Conservation (phyloP, 1,140 invertebrate species). For the Stegodyphus mimosarum region DNA sequence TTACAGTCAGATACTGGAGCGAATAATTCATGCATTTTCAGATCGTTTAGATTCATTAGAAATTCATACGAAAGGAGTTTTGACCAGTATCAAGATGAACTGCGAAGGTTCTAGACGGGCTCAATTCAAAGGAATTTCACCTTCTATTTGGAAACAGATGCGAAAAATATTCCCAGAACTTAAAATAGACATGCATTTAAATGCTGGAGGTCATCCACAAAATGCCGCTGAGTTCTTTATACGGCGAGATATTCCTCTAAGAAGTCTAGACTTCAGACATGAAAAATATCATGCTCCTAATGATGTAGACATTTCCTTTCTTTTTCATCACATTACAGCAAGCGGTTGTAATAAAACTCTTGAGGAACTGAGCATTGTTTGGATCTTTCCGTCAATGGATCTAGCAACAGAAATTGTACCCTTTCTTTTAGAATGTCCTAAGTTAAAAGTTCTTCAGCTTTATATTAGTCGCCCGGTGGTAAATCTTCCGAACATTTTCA, state of each 20-base stretch:
- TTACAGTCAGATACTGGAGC: conserved; percentile 7
- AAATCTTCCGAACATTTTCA: not conserved
- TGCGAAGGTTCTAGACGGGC: not conserved
- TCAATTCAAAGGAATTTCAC: not conserved
- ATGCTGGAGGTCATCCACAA: not conserved
- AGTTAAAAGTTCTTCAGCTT: not conserved
- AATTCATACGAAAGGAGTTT: not conserved
- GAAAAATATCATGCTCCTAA: not conserved
- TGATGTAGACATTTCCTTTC: not conserved
- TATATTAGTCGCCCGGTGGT: not conserved
- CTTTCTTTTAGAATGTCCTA: not conserved
- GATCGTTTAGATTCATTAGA: not conserved
- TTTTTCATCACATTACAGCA: not conserved
- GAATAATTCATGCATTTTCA: not conserved
- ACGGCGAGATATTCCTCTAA: not conserved
- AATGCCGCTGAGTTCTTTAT: not conserved
- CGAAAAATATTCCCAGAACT: not conserved
- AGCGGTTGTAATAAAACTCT: not conserved
- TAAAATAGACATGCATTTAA: not conserved
- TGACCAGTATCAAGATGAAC: not conserved
- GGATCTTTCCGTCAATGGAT: not conserved
- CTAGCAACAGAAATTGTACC: not conserved
- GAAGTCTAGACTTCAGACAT: not conserved
- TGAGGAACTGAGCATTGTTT: not conserved
- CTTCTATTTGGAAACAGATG: not conserved